These are phyloP conservation scores for Mycalesis mineus DNA, from an alignment of 2,888 invertebrate genomes.

Conservation along the genomic window DNA sequence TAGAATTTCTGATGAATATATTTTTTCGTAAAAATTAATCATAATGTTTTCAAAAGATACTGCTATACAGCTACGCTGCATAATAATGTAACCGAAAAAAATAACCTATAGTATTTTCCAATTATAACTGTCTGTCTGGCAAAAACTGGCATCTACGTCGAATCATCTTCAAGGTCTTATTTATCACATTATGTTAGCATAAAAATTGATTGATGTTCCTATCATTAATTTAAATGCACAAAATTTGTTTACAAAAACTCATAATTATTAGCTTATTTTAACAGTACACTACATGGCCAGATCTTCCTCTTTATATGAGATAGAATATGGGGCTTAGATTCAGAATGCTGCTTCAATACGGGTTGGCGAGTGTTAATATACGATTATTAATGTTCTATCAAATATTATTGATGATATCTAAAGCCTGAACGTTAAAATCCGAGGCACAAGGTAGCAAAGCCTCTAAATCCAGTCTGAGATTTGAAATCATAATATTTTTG, in stretches of 20 bases:
- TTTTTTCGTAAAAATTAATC: neutral
- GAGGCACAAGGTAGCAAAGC: too few species aligned
- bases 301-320: too few species aligned
- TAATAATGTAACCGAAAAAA: neutral
- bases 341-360: too few species aligned
- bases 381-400: too few species aligned
- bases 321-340: too few species aligned
- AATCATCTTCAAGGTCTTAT: slow-evolving; percentile 2
- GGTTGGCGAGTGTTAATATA: too few species aligned
- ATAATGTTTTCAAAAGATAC: neutral
- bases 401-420: too few species aligned
- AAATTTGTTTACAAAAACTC: neutral
- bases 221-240: slow-evolving; percentile 1
- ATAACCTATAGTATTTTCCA: neutral
- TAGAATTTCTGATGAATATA: neutral
- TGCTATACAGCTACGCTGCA: neutral
- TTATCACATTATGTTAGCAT: neutral
- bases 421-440: too few species aligned
- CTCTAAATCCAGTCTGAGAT: too few species aligned
- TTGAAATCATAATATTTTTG: too few species aligned
- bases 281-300: too few species aligned
- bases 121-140: slow-evolving; percentile 4
- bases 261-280: too few species aligned
- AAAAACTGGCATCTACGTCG: neutral
- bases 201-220: slow-evolving; percentile 8